Conservation (phyloP, 35 echinoderm and acorn worm genomes). For the Apostichopus californicus region DNA sequence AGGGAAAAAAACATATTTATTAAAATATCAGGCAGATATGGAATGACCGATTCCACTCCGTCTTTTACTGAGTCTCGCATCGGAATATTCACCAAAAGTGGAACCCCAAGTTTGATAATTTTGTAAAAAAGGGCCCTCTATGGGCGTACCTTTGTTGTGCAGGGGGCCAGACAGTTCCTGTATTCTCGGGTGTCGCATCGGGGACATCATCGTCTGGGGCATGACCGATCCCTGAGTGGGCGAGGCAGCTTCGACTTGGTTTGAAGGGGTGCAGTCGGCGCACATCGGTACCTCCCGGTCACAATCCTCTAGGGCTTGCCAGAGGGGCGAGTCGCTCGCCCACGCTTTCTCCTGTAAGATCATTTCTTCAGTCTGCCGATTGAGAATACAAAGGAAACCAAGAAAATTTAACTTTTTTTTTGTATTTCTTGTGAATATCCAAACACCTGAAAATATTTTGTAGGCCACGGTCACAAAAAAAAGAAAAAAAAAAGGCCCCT, state of each 20-base stretch:
- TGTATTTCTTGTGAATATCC: too few relatives aligned
- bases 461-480: too few relatives aligned
- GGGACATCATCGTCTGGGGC: slow-evolving; percentile 59
- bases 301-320: slow-evolving; percentile 75
- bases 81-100: neutral
- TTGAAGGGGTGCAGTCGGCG: slow-evolving; percentile 80
- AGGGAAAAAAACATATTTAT: neutral
- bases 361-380: slow-evolving; percentile 76
- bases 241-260: slow-evolving; percentile 50
- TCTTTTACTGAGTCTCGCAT: too few relatives aligned
- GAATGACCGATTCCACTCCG: too few relatives aligned
- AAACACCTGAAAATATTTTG: too few relatives aligned
- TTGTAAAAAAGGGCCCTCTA: neutral
- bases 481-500: too few relatives aligned
- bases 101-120: neutral
- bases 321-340: slow-evolving; percentile 82
- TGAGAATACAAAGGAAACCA: neutral
- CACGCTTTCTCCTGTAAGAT: slow-evolving; percentile 86
- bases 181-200: slow-evolving; percentile 56
- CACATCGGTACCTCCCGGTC: slow-evolving; percentile 71
- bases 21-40: neutral
- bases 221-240: slow-evolving; percentile 5
- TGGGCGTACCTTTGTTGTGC: neutral
- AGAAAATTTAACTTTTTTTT: neutral
- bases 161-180: slow-evolving; percentile 29